Evolutionary conservation across 2,113 vertebrate species (phyloP).

Genomic region (Podocnemis expansa): DNA sequence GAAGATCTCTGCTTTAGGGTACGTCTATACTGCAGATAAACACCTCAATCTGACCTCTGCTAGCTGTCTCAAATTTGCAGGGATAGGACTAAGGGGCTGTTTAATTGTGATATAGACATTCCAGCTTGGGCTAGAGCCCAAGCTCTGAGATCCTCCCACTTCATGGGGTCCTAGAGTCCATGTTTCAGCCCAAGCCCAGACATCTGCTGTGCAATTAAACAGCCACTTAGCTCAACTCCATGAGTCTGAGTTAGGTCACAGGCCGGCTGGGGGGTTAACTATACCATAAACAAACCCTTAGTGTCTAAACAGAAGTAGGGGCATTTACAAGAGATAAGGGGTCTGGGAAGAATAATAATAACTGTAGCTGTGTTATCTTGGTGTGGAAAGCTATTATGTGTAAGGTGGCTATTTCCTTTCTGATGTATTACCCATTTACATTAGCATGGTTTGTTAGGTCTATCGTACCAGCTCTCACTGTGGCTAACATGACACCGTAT

Average conservation of each 20-base stretch:
- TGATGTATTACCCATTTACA: neutral
- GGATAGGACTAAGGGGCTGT: neutral
- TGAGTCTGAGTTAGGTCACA: neutral
- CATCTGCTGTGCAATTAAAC: neutral
- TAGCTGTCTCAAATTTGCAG: neutral
- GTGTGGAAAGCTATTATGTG: neutral
- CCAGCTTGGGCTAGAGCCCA: neutral
- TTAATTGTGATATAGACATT: neutral
- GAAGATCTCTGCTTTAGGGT: too few relatives aligned
- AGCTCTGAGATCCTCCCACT: neutral
- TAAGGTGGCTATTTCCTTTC: neutral
- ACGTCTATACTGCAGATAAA: neutral
- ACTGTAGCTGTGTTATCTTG: fast-evolving
- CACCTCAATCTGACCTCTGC: neutral
- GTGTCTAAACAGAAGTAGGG: neutral
- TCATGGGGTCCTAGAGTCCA: neutral
- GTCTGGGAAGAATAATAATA: neutral
- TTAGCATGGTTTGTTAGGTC: neutral
- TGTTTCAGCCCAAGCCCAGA: neutral
- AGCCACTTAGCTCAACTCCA: neutral
- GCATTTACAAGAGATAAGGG: neutral
- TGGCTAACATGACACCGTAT: neutral
- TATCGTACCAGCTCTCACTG: neutral
- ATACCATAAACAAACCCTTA: neutral
- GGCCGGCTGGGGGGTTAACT: neutral